These are phyloP conservation scores for Nansenia antarctica DNA, from an alignment of 2,113 vertebrate species.

Conservation along the genomic window DNA sequence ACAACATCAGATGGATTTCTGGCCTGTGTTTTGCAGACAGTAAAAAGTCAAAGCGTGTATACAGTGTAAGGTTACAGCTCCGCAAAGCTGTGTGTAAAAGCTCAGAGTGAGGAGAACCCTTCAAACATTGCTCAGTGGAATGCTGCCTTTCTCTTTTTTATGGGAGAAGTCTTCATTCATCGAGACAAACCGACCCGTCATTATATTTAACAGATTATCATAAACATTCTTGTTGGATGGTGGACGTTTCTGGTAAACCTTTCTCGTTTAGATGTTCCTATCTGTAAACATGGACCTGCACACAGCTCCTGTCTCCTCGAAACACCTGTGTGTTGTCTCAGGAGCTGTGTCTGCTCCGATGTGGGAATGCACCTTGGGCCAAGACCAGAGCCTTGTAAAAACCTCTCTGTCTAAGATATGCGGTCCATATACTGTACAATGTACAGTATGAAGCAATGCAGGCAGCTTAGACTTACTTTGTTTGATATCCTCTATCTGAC, in stretches of 20 bases:
- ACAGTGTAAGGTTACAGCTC: slow-evolving; percentile 41
- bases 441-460: no score
- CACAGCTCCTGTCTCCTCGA: not conserved
- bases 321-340: slow-evolving; percentile 36
- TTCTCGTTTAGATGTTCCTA: slow-evolving; percentile 26
- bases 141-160: slow-evolving; percentile 55
- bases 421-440: not conserved
- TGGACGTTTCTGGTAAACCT: slow-evolving; percentile 38
- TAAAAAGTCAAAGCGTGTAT: slow-evolving; percentile 37
- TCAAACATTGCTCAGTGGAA: slow-evolving; percentile 41
- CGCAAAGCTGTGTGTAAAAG: slow-evolving; percentile 40
- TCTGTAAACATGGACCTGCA: slow-evolving; percentile 35
- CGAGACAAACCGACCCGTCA: slow-evolving; percentile 53
- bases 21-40: slow-evolving; percentile 51
- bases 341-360: slow-evolving; percentile 1
- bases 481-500: no score
- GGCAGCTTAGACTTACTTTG: no score
- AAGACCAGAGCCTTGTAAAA: slow-evolving; percentile 10
- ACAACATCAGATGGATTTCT: slow-evolving; percentile 32
- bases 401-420: not conserved
- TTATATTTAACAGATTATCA: slow-evolving; percentile 62
- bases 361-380: slow-evolving; percentile 33
- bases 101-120: slow-evolving; percentile 40
- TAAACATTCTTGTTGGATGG: slow-evolving; percentile 62
- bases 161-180: slow-evolving; percentile 54